Conservation (phyloP, 2,797 vertebrate species). For the Rhincodon typus region DNA sequence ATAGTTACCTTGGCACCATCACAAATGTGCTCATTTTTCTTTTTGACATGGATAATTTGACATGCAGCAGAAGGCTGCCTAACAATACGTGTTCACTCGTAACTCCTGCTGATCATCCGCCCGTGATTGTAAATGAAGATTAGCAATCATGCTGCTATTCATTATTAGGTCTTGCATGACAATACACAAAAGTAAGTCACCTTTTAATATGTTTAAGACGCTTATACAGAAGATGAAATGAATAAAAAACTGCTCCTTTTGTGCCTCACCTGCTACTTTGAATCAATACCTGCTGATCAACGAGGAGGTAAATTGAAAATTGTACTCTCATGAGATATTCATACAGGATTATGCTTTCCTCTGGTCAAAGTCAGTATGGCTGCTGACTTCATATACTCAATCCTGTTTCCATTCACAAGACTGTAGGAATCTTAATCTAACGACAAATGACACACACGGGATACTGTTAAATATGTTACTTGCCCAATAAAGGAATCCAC, state of each 20-base stretch:
- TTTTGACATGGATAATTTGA: not conserved
- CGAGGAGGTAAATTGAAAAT: not conserved
- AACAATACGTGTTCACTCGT: not conserved
- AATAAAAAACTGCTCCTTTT: not conserved
- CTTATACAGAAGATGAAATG: not conserved
- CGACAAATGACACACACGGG: not conserved
- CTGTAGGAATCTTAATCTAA: not conserved
- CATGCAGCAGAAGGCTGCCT: not conserved
- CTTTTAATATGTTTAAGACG: conserved; percentile 18
- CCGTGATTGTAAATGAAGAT: not conserved
- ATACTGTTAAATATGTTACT: not conserved
- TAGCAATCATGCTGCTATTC: not conserved
- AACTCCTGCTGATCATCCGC: not conserved
- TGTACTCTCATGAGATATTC: not conserved
- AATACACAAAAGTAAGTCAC: not conserved
- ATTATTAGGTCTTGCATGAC: not conserved
- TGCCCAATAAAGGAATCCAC: not conserved
- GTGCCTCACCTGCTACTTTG: not conserved
- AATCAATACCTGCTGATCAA: not conserved
- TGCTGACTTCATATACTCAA: not conserved
- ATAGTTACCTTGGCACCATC: not conserved
- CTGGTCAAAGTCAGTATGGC: not conserved
- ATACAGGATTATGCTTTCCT: not conserved
- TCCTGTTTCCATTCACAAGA: not conserved
- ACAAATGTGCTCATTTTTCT: not conserved